Base-by-base conservation (phyloP, 2,113 vertebrate genomes). In the Diadophis punctatus region DNA sequence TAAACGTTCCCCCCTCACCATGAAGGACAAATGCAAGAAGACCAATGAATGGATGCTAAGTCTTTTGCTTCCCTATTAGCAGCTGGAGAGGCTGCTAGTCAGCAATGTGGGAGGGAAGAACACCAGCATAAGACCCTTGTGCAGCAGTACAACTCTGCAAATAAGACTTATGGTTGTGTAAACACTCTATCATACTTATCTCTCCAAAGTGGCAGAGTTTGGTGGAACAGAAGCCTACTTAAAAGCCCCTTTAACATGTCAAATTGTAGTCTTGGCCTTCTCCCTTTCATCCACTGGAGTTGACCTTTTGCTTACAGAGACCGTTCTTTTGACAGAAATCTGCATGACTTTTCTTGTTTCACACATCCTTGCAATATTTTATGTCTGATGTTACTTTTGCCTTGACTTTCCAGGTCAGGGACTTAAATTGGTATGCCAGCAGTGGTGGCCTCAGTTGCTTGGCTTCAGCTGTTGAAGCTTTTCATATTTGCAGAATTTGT, bases 401-500 rank as follows among this genome's bases (percentile, higher is more conserved):
- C 87, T 0, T 90, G 27, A 93, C 60, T 91, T 90, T 92, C 46
- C 84, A 68, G 56, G 25, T 92, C 46, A 46, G 12, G 25, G 90
- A 48, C 86, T 94, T 92, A 92, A 27, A 94, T 92, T 95, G 91
- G 56, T 93, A 94, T 85, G 95, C 8, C 48, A 93, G 5, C 91
- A 0, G 88, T 93, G 88, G 80, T 30, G n/a, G 51, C 60, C 27
- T 30, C 94, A 90, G 4, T 51, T 90, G 90, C 89, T 7, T 90
- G 87, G 30, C 90, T 95, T 93, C 93, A 96, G 93, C 55, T 93
- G 46, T 14, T 93, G 93, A 93, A 46, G 88, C 94, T 53, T 91
- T 93, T 91, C 86, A 74, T 30, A 22, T 43, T 80, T 95, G 22
- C 92, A 89, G 93, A 96, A 58, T 89, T 96, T 86, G 89, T 94